Percentiles rank a stretch among this genome's conserved stretches.
Evolutionary conservation across 2,797 vertebrate genomes (phyloP).

Genomic region (Petrocephalus sullivani): DNA sequence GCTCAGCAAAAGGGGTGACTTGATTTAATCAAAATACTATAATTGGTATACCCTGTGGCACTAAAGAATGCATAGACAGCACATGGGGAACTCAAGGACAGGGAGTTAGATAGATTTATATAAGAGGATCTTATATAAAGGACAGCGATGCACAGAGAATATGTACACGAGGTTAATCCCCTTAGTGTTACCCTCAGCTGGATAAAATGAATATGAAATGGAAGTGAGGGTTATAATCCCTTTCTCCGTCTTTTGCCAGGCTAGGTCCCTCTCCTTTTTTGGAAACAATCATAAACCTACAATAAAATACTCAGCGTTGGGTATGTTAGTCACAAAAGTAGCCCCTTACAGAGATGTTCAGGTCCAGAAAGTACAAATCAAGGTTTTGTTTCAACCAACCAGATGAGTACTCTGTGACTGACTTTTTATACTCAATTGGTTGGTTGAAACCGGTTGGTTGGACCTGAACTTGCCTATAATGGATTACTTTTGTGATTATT

Average conservation of each 20-base stretch:
- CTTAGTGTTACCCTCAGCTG: not conserved
- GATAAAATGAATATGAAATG: not conserved
- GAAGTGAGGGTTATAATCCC: not conserved
- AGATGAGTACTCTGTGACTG: too few relatives aligned
- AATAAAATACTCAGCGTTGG: not conserved
- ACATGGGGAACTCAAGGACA: not conserved
- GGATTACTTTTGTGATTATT: too few relatives aligned
- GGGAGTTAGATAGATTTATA: not conserved
- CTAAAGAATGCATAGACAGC: not conserved
- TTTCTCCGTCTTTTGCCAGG: not conserved
- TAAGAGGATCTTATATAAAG: not conserved
- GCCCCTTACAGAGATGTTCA: too few relatives aligned
- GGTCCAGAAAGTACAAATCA: too few relatives aligned
- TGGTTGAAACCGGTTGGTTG: too few relatives aligned
- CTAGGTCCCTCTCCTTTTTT: not conserved
- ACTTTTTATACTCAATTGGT: too few relatives aligned
- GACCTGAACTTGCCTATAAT: too few relatives aligned
- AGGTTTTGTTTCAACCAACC: too few relatives aligned
- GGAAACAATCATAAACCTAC: not conserved
- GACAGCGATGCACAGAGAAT: not conserved
- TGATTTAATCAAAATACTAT: constrained; percentile 2
- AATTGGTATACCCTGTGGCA: not conserved
- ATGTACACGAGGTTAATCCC: not conserved
- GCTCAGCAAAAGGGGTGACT: not conserved
- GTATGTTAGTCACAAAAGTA: too few relatives aligned